Evolutionary conservation across 37 sponge, comb jelly and placozoan species (phyloP), one percentile per base, ranked within the genome.

Genomic region (Crambe crambe): DNA sequence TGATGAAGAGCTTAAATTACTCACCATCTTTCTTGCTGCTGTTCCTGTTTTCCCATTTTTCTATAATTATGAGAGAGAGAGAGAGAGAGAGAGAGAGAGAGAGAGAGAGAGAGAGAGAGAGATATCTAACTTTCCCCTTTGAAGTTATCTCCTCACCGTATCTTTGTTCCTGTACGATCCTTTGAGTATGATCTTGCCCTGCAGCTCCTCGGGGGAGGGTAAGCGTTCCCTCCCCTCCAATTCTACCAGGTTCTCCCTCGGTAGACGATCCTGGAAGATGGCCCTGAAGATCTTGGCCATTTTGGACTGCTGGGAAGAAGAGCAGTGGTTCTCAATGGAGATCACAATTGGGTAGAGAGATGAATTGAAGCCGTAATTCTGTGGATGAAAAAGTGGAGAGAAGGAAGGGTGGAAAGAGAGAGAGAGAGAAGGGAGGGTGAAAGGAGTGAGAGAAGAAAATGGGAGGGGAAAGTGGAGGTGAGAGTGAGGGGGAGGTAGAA

Each of bases 241-340:
- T 51, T 80, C 84, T 37, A 83, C 85, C n/a, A 92, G 47, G 58
- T 88, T 85, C 26, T 81, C 86, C 1, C 3, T 66, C 39, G 73
- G 65, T 0, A 92, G 78, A 37, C 77, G 37, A 36, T 85, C 78
- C 12, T 78, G 71, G 35, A 85, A 58, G 44, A 79, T 79, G 8
- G 68, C 67, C n/a, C 47, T 51, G 31, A 89, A 89, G 0, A 76
- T 80, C 59, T 73, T 75, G 68, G 85, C 90, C 90, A 89, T 89
- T 37, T 70, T 80, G 17, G 76, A 42, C 62, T 89, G 85, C 63
- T 84, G 71, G 1, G 56, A 47, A 9, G 43, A 22, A 36, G 56
- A 73, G 86, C 93, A 92, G 86, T 92, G 93, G 75, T 92, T 92
- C 75, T 92, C 93, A 58, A 92, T 76, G 65, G 93, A 92, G 47